These are phyloP conservation scores for Morus bassanus DNA, from an alignment of 2,797 vertebrate genomes.

Conservation along the genomic window DNA sequence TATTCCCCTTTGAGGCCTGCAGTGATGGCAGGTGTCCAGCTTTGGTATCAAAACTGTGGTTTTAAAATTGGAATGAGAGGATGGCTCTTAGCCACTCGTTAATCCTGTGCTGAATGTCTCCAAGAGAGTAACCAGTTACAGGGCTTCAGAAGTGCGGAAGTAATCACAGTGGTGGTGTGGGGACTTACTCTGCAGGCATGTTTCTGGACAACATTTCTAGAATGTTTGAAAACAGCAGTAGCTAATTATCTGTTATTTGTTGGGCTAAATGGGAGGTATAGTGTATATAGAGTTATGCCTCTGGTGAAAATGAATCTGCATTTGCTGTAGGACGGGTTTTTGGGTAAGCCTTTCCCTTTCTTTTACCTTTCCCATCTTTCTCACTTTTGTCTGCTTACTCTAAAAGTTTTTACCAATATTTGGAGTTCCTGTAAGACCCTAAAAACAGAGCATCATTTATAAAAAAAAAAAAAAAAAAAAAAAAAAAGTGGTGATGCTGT, in stretches of 20 bases:
- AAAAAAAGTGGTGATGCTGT: background rate
- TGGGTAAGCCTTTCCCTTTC: constrained; percentile 7
- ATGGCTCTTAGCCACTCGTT: constrained; percentile 35
- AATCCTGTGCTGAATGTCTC: constrained; percentile 32
- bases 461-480: background rate
- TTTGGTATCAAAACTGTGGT: background rate
- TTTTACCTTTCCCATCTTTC: background rate
- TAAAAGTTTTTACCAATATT: background rate
- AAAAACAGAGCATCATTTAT: background rate
- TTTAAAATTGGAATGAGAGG: constrained; percentile 39
- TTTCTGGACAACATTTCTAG: background rate
- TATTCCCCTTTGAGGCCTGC: constrained; percentile 37
- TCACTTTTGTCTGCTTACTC: background rate
- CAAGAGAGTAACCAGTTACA: background rate
- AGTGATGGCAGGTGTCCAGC: constrained; percentile 38
- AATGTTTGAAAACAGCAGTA: background rate
- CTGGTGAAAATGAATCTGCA: background rate
- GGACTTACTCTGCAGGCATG: background rate
- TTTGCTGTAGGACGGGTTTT: background rate
- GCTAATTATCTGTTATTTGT: background rate
- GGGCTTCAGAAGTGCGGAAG: background rate
- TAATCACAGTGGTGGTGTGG: rapidly evolving
- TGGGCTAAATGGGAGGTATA: background rate
- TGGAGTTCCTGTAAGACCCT: background rate
- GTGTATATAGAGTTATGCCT: background rate